Base-by-base conservation (phyloP, 2,797 vertebrate genomes). In the Halcyon chelicuti region DNA sequence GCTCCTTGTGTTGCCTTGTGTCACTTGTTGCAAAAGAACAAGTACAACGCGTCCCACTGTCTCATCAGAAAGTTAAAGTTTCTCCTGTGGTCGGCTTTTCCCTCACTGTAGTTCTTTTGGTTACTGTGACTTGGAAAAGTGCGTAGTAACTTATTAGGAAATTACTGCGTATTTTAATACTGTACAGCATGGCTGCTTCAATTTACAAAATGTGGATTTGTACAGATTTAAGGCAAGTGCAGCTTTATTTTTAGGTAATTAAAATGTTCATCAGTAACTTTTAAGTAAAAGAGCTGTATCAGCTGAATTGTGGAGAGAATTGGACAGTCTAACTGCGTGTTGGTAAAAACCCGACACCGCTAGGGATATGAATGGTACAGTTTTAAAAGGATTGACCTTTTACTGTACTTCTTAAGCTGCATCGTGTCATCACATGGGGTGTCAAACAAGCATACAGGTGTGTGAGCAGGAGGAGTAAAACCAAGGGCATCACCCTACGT, bases 21-120 rank as follows among this genome's bases (percentile, higher is more conserved):
- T 86, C 2, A 2, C 23, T 86, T 5, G 5, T 9, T 60, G 37
- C 60, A 63, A 8, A 6, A 28, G 29, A 87, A 61, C 0, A 0
- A 76, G 33, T 28, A 60, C 58, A 79, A 62, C 6, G 1, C 12
- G 6, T 66, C 11, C 7, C 10, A 2, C 39, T 55, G 10, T 75
- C 29, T 86, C 8, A 28, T 57, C 28, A 47, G 62, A 81, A 78
- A n/a, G 47, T 44, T 78, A 29, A 77, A 26, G 51, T 80, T 82
- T n/a, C 62, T 82, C 21, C 0, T 21, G 33, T 67, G 2, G 19
- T 72, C 29, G 25, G 12, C 20, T 79, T 37, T 25, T 46, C 13
- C 2, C 2, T 47, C 15, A 5, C n/a, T 40, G 7, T 23, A 70
- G 33, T 15, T 87, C 15, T 66, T 65, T 37, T 63, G 12, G 49